Base-by-base conservation (phyloP, 1,140 invertebrate genomes). In the Drosophila sulfurigaster region DNA sequence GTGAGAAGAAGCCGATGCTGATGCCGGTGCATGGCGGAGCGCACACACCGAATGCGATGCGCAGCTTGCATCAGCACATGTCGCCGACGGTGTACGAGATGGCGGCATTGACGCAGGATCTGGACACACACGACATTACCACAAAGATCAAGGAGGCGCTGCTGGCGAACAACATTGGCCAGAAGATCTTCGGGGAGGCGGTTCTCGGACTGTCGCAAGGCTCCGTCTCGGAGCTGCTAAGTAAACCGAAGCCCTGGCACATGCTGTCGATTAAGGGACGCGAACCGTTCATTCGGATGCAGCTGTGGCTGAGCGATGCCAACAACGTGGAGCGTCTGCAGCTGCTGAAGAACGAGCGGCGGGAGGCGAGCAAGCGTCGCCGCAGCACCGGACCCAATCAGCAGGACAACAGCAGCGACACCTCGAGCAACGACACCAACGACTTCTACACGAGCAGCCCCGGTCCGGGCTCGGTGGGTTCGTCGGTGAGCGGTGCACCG, bases 191-290 rank as follows among this genome's bases (percentile, higher is more conserved):
- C 91, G 98, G 98, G 13, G 98, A 99, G 94, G 98, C 97, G 0
- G 98, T 99, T 25, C 93, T 99, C 0, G 98, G 98, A 0, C 94
- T 99, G 10, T 99, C 98, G 2, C 98, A 99, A 93, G 99, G 98
- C 13, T 99, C 98, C 0, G 98, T 99, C 1, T 99, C 98, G 90
- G 99, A 99, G 93, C 93, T 99, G 11, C 94, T 99, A 0, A 99
- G 98, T 51, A 99, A 99, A 93, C 99, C 99, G 1, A 99, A 99
- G 91, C 98, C 98, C 0, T 99, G 99, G 99, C 98, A 99, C 91
- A 99, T 99, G 98, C 94, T 99, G 5, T 99, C 98, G 82, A 99
- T 99, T 91, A 99, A 99, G 93, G 98, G 98, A 0, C 94, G 98
- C 30, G 98, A 99, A 93, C 99, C 99, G 0, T 99, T 99, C 94